Conservation (phyloP, 2,113 vertebrate species). For the Tinamus guttatus region DNA sequence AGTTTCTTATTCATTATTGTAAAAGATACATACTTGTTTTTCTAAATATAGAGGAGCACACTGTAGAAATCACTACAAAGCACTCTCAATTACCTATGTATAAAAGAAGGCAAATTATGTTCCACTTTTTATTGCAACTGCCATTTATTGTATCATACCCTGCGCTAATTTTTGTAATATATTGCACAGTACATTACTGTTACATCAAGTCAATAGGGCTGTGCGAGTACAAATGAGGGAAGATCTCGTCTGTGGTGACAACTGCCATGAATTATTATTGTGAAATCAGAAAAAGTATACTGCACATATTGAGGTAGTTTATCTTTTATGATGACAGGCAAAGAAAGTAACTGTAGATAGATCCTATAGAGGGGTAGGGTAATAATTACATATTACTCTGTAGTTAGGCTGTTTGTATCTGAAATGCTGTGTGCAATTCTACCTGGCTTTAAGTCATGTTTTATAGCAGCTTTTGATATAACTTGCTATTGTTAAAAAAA, state of each 20-base stretch:
- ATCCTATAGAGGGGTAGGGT: not conserved
- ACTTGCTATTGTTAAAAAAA: not conserved
- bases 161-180: conserved; percentile 3
- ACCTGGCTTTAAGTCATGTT: conserved; percentile 2
- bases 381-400: conserved; percentile 37
- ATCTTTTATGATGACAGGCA: not conserved
- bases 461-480: conserved; percentile 10
- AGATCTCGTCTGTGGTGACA: conserved; percentile 26
- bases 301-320: not conserved
- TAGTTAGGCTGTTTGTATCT: not conserved
- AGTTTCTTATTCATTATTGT: not conserved
- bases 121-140: conserved; percentile 16
- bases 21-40: not conserved
- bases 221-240: conserved; percentile 49
- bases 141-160: not conserved
- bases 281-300: not conserved
- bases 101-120: not conserved
- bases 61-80: conserved; percentile 24
- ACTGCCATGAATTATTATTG: not conserved
- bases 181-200: not conserved
- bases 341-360: not conserved
- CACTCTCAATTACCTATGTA: not conserved
- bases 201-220: not conserved
- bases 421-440: not conserved
- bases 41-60: not conserved